Conservation (phyloP, 2,797 vertebrate species). For the Lerista edwardsae region DNA sequence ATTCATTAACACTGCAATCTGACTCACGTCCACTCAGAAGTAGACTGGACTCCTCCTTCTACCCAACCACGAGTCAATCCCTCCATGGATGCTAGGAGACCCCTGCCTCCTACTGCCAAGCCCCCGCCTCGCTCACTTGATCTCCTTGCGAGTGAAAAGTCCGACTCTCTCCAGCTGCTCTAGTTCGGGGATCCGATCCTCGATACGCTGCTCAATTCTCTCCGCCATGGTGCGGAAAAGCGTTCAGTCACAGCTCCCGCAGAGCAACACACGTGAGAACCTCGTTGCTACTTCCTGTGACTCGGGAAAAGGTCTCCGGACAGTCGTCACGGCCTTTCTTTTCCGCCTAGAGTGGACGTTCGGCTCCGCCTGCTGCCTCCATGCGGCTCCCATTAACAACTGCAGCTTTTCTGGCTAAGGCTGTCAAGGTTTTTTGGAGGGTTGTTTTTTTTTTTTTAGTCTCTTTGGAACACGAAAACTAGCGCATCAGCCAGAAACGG, state of each 20-base stretch:
- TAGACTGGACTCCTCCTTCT: background rate
- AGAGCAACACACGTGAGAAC: accelerated
- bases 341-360: background rate
- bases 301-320: background rate
- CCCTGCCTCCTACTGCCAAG: background rate
- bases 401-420: background rate
- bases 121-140: conserved; percentile 81
- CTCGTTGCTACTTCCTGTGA: accelerated
- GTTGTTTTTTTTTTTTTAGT: background rate
- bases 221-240: conserved; percentile 83
- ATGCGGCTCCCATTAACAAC: background rate
- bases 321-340: accelerated
- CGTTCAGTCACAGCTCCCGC: accelerated
- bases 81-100: no score
- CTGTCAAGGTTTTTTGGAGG: no score
- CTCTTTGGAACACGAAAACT: background rate
- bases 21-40: no score
- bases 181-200: conserved; percentile 89
- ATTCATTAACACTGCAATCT: background rate
- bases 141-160: conserved; percentile 87
- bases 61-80: no score
- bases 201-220: conserved; percentile 87
- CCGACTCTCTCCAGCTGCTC: conserved; percentile 94
- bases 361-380: background rate
- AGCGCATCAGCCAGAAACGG: background rate